Conservation (phyloP, 2,113 vertebrate species). For the Falcunculus frontatus region DNA sequence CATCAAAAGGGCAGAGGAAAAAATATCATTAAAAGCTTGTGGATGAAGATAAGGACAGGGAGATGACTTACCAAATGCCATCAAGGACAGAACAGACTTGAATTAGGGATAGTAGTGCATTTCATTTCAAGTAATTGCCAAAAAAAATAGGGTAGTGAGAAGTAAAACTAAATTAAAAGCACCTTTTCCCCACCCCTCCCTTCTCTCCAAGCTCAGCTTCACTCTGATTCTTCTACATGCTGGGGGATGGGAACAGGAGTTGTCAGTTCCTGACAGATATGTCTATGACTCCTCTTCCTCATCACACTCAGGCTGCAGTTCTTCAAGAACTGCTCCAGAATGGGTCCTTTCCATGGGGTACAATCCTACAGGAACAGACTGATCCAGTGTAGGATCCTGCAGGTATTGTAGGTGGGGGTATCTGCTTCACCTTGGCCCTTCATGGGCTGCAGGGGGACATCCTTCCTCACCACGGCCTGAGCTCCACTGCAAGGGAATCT, state of each 20-base stretch:
- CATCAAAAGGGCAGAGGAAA: background rate
- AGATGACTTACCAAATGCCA: background rate
- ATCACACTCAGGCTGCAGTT: background rate
- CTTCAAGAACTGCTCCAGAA: background rate
- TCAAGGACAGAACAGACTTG: background rate
- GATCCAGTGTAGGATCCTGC: background rate
- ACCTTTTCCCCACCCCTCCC: rapidly evolving
- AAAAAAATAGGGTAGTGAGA: background rate
- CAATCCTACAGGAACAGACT: background rate
- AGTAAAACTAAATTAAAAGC: background rate
- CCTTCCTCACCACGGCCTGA: background rate
- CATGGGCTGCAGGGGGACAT: background rate
- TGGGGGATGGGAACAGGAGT: rapidly evolving
- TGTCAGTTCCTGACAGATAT: background rate
- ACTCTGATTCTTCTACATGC: background rate
- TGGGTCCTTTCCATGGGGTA: background rate
- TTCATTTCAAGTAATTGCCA: background rate
- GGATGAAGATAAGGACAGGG: background rate
- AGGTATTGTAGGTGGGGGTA: no score
- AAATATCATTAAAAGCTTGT: background rate
- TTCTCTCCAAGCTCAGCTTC: background rate
- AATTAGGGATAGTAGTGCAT: background rate
- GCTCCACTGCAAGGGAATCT: background rate
- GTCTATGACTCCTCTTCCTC: background rate
- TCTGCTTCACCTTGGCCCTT: background rate